phyloP scores from a whole-genome alignment of 2,888 invertebrate species.

The Protonemura montana region DNA sequence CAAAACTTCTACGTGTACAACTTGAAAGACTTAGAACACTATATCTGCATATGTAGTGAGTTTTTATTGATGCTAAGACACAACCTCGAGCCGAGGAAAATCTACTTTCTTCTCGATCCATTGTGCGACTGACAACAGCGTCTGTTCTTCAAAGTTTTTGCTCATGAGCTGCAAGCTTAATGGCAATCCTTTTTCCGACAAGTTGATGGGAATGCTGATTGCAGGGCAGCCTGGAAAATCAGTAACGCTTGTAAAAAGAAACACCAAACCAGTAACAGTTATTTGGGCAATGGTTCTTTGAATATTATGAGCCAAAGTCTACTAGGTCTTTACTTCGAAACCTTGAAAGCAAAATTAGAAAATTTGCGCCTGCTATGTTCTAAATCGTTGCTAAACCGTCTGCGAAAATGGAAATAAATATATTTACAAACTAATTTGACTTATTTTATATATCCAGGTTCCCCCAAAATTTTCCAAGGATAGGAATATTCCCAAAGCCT shows the following conservation, averaged over 20 bases:
- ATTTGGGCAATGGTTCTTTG: no score
- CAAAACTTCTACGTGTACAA: conserved; percentile 17
- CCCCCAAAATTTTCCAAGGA: no score
- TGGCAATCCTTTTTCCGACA: conserved; percentile 79
- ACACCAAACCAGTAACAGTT: conserved; percentile 39
- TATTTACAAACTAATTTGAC: no score
- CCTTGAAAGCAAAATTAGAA: background rate
- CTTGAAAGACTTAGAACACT: conserved; percentile 12
- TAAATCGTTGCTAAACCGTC: conserved; percentile 22
- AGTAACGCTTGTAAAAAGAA: conserved; percentile 41
- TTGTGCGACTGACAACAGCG: conserved; percentile 78
- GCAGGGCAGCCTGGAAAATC: conserved; percentile 77
- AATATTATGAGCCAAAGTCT: no score
- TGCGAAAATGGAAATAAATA: background rate
- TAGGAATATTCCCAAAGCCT: no score
- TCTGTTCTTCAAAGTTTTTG: conserved; percentile 76
- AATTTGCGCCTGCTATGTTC: background rate
- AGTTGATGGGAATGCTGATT: conserved; percentile 79
- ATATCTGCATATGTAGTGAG: conserved; percentile 24
- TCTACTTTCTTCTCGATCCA: conserved; percentile 79
- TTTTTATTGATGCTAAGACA: background rate
- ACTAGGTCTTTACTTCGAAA: conserved; percentile 34
- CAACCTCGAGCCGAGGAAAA: conserved; percentile 62
- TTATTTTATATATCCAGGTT: no score
- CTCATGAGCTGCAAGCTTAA: conserved; percentile 90